Evolutionary conservation across 2,888 invertebrate genomes (phyloP), one percentile per base, ranked within the genome.

Genomic region (Tachina lurida): DNA sequence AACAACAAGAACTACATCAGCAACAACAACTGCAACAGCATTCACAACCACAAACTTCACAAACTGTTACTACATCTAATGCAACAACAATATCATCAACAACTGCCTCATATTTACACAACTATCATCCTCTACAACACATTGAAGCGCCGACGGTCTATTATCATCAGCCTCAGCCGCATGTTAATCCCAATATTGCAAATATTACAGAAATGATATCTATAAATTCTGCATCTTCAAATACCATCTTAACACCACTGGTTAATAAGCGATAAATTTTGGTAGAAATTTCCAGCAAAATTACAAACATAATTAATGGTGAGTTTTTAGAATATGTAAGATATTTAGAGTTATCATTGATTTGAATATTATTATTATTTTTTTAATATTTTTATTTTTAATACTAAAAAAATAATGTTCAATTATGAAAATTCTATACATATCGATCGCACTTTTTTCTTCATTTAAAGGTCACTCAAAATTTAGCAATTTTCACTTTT

Each of bases 21-120:
- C 80, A 86, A 63, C 88, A 62, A 17, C 39, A 31, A 10, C 19
- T n/a, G 17, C 10, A 41, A 10, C 68, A 74, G 81, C 76, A 67
- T 39, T 58, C 58, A n/a, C 62, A 31, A 31, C 31, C 31, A 31
- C 31, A 31, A 31, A 7, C 31, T 31, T 31, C 77, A 58, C 76
- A 80, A 15, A 39, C 75, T 60, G 47, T 56, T 31, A 71, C 80
- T 81, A 73, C 84, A 60, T 39, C 71, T 74, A 87, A 56, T 82
- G 43, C 68, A 87, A 88, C 67, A 67, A 54, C 87, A 87, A 68
- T 85, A n/a, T 65, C 88, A 77, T 63, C 87, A 71, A 67, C 87
- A 84, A 70, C 77, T 85, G 85, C 80, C 31, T 78, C 84, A 43
- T 82, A 75, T 75, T 58, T 81, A 62, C 84, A 81, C 56, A 87